A percentile compares a stretch with the other conserved stretches of the same genome.
phyloP scores from a whole-genome alignment of 2,888 invertebrate genomes.

The Apotomis capreana region DNA sequence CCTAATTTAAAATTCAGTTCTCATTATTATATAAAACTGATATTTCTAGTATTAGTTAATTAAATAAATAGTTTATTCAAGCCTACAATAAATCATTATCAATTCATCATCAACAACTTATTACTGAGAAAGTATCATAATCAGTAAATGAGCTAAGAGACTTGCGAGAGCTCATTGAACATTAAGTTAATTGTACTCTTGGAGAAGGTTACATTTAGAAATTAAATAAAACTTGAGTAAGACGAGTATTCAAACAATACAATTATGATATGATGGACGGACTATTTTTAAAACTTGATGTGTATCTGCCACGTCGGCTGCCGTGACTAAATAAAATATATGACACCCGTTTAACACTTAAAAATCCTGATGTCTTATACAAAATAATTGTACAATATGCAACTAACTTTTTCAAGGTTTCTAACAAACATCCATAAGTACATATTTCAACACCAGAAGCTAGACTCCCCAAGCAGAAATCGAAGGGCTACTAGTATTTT shows the following conservation, averaged over 20 bases:
- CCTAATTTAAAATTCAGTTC: background rate
- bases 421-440: conserved; percentile 18
- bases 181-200: conserved; percentile 40
- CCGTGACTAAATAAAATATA: conserved; percentile 5
- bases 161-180: conserved; percentile 7
- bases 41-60: conserved; percentile 6
- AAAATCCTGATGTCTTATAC: background rate
- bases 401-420: conserved; percentile 5
- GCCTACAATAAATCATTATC: background rate
- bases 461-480: background rate
- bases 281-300: conserved; percentile 23
- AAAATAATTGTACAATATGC: conserved; percentile 16
- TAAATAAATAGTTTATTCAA: conserved; percentile 17
- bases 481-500: background rate
- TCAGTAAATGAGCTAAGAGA: conserved; percentile 2
- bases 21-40: conserved; percentile 15
- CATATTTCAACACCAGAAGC: conserved; percentile 4
- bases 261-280: conserved; percentile 31
- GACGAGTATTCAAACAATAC: conserved; percentile 28
- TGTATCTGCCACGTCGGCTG: conserved; percentile 13
- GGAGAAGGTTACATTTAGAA: conserved; percentile 12
- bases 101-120: conserved; percentile 3
- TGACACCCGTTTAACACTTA: conserved; percentile 11
- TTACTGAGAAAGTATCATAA: conserved; percentile 19
- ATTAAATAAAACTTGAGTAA: conserved; percentile 30